Conservation (phyloP, 2,888 invertebrate species). For the Conops quadrifasciatus region DNA sequence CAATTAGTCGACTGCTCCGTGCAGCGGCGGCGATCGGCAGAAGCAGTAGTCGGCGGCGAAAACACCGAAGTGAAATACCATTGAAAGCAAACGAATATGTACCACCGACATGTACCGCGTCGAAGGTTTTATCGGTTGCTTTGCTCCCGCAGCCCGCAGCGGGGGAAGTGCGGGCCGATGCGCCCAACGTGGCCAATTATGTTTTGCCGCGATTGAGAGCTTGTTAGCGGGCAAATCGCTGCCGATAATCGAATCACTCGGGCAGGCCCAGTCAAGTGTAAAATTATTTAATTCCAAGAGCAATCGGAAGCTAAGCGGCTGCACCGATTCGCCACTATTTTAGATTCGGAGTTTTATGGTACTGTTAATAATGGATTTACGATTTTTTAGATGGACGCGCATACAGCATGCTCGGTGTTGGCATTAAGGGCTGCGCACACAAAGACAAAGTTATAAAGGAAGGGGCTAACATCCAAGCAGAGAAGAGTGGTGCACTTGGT, state of each 20-base stretch:
- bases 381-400: too few relatives aligned
- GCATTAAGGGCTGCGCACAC: too few relatives aligned
- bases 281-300: conserved; percentile 47
- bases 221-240: conserved; percentile 44
- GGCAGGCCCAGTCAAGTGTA: conserved; percentile 45
- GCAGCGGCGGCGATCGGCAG: conserved; percentile 37
- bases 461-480: too few relatives aligned
- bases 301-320: conserved; percentile 40
- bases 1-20: conserved; percentile 48
- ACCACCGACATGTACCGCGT: background rate
- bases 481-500: too few relatives aligned
- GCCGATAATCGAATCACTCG: conserved; percentile 40
- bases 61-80: conserved; percentile 31
- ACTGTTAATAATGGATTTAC: conserved; percentile 25
- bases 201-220: conserved; percentile 48
- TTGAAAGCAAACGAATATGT: background rate
- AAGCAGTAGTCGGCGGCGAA: conserved; percentile 34
- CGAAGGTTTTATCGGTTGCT: background rate
- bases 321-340: conserved; percentile 24
- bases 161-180: conserved; percentile 1
- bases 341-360: too few relatives aligned
- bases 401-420: too few relatives aligned
- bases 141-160: background rate
- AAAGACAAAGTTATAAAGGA: too few relatives aligned
- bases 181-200: conserved; percentile 41